phyloP scores from a whole-genome alignment of 2,113 vertebrate genomes.

The Heterocephalus glaber region DNA sequence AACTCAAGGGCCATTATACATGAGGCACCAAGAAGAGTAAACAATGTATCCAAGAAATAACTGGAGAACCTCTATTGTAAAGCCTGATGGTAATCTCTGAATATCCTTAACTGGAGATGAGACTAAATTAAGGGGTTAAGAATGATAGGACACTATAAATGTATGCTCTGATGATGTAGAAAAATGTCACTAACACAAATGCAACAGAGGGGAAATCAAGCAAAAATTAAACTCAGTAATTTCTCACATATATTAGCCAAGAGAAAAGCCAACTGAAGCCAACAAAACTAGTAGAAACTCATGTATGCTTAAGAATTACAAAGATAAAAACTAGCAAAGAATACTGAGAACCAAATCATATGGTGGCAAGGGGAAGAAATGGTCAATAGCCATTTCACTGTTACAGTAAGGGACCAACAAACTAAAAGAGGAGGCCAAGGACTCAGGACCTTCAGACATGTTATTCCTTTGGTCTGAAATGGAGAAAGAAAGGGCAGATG shows the following conservation, averaged over 20 bases:
- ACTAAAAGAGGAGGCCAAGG: neutral
- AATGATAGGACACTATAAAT: neutral
- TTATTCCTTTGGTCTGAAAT: neutral
- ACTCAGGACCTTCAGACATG: neutral
- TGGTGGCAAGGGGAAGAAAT: neutral
- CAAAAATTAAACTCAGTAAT: neutral
- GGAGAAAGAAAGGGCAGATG: neutral
- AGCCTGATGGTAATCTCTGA: neutral
- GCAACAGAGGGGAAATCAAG: neutral
- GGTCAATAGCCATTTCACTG: neutral
- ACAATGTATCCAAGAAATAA: neutral
- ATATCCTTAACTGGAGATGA: neutral
- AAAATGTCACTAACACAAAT: neutral
- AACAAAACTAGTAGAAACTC: neutral
- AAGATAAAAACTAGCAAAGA: neutral
- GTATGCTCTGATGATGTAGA: neutral
- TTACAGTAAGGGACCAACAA: neutral
- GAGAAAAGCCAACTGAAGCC: neutral
- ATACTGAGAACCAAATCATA: neutral
- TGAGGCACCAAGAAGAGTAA: neutral
- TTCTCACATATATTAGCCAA: neutral
- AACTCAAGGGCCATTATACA: neutral
- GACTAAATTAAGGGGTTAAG: neutral
- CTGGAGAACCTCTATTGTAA: neutral
- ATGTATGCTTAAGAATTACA: neutral